phyloP scores from a whole-genome alignment of 1,140 invertebrate species.

The Sipha flava region DNA sequence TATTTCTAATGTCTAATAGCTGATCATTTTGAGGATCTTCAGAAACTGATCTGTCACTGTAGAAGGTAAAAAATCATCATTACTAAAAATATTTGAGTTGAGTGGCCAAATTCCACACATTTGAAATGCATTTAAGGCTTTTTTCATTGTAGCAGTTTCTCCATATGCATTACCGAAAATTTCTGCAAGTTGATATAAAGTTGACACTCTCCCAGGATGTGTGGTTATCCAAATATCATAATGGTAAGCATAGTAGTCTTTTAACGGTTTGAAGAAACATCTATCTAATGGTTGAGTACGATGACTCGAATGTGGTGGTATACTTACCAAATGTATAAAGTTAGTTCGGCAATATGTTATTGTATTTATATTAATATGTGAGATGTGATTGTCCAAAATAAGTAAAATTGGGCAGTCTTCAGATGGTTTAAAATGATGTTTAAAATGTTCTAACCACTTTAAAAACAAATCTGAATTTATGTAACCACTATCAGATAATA shows the following conservation, averaged over 20 bases:
- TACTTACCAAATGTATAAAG: conserved; percentile 31
- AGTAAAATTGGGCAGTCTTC: conserved; percentile 37
- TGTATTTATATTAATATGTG: conserved; percentile 31
- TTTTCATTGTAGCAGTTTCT: conserved; percentile 41
- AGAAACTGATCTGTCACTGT: conserved; percentile 39
- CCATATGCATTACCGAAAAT: conserved; percentile 39
- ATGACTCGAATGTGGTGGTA: conserved; percentile 40
- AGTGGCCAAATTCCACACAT: conserved; percentile 45
- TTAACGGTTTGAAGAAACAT: conserved; percentile 37
- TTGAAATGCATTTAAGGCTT: conserved; percentile 46
- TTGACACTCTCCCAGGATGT: conserved; percentile 41
- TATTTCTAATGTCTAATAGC: too few species aligned
- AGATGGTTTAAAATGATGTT: conserved; percentile 30
- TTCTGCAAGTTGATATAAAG: conserved; percentile 41
- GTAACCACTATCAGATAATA: conserved; percentile 27
- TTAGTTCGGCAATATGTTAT: background rate
- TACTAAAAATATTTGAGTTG: conserved; percentile 42
- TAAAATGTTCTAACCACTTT: conserved; percentile 43
- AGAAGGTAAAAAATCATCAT: conserved; percentile 41
- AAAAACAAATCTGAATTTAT: conserved; percentile 38
- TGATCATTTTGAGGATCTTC: background rate
- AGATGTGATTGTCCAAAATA: conserved; percentile 39
- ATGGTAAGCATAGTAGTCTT: conserved; percentile 34
- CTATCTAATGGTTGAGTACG: conserved; percentile 40
- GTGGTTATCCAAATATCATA: conserved; percentile 38